Base-by-base conservation (phyloP, 92 coral and sea anemone genomes). In the Phenganax marumi region DNA sequence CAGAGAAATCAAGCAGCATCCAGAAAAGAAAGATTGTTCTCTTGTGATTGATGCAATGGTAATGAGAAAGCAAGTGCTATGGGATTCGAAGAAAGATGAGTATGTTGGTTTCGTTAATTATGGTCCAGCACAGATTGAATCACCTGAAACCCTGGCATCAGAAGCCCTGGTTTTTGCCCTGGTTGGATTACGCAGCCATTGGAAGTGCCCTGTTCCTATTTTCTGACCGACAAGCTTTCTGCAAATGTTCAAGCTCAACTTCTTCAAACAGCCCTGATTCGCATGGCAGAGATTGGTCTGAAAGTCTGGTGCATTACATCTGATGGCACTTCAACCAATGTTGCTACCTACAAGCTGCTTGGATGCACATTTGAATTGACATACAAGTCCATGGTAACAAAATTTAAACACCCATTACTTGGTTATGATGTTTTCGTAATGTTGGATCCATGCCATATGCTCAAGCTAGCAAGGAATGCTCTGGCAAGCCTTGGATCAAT, bases 281-380 rank as follows among this genome's bases (percentile, higher is more conserved):
- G 26, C 49, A 21, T 52, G 12, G 46, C 23, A 11, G 75, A 24
- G 26, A 21, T 39, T 70, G 75, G 75, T 33, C 24, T 70, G 23
- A 70, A 70, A 70, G 75, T 70, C 9, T 46, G 75, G 54, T 70
- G 10, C 8, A 7, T 70, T 4, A 70, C 75, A 3, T 70, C 75
- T 7, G 75, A 70, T 3, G 6, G 52, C 3, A 49, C 75, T 33
- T 33, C 43, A 33, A 1, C 43, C 43, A 33, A 33, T 5, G 5
- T 33, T 1, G 43, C 43, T 33, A 33, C 43, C 43, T 33, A 1
- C 43, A 33, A 33, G 43, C 43, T 33, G 2, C 43, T 33, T 5
- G 43, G 43, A 33, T 33, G 43, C 43, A 33, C 5, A 33, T 33
- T 33, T 33, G 5, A 5, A 5, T 33, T 33, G 43, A 33, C 43